Conservation (phyloP, 1,140 invertebrate genomes). For the Apis mellifera region DNA sequence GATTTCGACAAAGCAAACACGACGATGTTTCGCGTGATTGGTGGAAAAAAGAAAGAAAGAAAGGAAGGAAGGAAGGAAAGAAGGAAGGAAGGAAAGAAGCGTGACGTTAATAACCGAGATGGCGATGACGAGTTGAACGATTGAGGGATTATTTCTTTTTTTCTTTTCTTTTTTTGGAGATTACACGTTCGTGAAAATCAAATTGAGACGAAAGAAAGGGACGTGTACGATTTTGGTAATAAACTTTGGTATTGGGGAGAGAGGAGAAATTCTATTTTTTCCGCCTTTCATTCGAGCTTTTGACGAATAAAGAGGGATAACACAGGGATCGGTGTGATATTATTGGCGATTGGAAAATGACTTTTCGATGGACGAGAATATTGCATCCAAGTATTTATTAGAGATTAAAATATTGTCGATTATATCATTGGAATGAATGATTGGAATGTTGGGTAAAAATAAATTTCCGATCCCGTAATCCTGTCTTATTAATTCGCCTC, state of each 20-base stretch:
- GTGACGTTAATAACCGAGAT: neutral
- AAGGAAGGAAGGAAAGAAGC: too few relatives aligned
- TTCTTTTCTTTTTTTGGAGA: neutral
- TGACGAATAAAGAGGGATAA: too few relatives aligned
- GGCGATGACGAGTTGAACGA: neutral
- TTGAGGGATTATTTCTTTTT: too few relatives aligned
- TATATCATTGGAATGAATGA: neutral
- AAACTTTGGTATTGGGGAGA: too few relatives aligned
- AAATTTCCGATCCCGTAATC: neutral
- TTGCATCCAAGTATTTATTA: neutral
- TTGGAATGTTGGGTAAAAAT: neutral
- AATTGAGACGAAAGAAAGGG: neutral
- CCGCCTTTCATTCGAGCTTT: neutral
- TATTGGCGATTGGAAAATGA: neutral
- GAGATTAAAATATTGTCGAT: too few relatives aligned
- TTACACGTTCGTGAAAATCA: neutral
- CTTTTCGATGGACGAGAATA: neutral
- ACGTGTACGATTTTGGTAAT: too few relatives aligned
- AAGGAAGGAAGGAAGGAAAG: too few relatives aligned
- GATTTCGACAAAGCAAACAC: conserved; percentile 20
- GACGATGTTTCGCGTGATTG: neutral
- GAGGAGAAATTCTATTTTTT: neutral
- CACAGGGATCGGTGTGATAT: neutral
- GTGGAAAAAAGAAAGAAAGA: neutral
- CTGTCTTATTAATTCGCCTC: neutral